Base-by-base conservation (phyloP, 2,888 invertebrate genomes). In the Tubulanus polymorphus region DNA sequence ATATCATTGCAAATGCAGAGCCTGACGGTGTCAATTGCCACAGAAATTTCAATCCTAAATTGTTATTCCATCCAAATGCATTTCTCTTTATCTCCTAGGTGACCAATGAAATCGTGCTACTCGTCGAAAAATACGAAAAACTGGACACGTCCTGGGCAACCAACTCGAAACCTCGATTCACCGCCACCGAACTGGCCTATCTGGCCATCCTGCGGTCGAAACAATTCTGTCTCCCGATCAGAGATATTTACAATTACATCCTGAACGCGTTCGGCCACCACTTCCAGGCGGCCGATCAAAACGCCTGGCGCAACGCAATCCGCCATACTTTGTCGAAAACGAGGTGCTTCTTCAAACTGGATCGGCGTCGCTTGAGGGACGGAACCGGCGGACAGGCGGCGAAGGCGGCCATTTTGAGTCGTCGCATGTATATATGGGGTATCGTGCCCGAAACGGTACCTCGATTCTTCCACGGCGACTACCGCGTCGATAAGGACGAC, bases 121-220 rank as follows among this genome's bases (percentile, higher is more conserved):
- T n/a, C n/a, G n/a, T n/a, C n/a, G n/a, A n/a, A n/a, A n/a, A n/a
- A n/a, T n/a, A n/a, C n/a, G n/a, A n/a, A n/a, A n/a, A n/a, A n/a
- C n/a, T n/a, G n/a, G n/a, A n/a, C n/a, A n/a, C n/a, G n/a, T n/a
- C n/a, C n/a, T n/a, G n/a, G n/a, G n/a, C n/a, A n/a, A n/a, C n/a
- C n/a, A n/a, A n/a, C n/a, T n/a, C n/a, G n/a, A 69, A 69, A 48
- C 69, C 69, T 0, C 67, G 67, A 53, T 69, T 68, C 45, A 66
- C 67, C n/a, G 67, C 67, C 54, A 67, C 68, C n/a, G 69, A 69
- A 48, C 60, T 69, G 27, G 65, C 67, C 2, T 68, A 63, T 37
- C 62, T 69, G 18, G 66, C 69, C 1, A 62, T 69, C 48, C 49
- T 69, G 25, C 47, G 67, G 15, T 65, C 69, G 0, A 65, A 63